phyloP scores from a whole-genome alignment of 1,140 invertebrate genomes.

The Macrotrachela quadricornifera region DNA sequence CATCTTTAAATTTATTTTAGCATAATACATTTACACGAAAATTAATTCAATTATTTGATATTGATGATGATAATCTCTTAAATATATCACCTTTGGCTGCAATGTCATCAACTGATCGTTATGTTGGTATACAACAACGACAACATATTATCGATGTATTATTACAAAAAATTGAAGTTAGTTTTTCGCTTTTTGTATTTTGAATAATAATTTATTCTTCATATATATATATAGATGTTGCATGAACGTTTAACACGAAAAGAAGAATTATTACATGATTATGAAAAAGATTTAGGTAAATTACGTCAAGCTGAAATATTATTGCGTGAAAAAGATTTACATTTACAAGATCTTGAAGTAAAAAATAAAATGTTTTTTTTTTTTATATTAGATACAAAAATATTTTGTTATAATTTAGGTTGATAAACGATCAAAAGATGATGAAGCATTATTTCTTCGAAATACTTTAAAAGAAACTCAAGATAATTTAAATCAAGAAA shows the following conservation, averaged over 20 bases:
- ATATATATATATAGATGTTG: conserved; percentile 6
- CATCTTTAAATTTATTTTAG: no score
- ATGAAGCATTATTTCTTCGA: conserved; percentile 24
- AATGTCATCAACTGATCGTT: no score
- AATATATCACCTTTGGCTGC: no score
- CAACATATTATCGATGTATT: neutral
- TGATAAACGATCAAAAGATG: conserved; percentile 18
- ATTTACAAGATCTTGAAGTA: conserved; percentile 6
- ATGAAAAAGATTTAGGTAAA: conserved; percentile 25
- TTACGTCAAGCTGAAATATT: conserved; percentile 15
- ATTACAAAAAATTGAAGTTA: neutral
- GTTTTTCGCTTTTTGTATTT: neutral
- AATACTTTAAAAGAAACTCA: conserved; percentile 22
- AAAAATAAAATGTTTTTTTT: no score
- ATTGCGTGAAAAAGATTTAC: neutral
- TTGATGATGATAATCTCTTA: no score
- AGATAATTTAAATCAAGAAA: conserved; percentile 25
- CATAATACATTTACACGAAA: no score
- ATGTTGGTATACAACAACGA: no score
- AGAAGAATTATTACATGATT: conserved; percentile 24
- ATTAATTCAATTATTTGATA: no score
- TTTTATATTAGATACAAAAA: no score
- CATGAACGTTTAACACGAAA: conserved; percentile 23
- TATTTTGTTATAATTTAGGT: neutral
- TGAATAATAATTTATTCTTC: neutral